Percentiles rank a stretch among this genome's conserved stretches.
Evolutionary conservation across 2,797 vertebrate genomes (phyloP).

Genomic region (Pangasius larnaudii): DNA sequence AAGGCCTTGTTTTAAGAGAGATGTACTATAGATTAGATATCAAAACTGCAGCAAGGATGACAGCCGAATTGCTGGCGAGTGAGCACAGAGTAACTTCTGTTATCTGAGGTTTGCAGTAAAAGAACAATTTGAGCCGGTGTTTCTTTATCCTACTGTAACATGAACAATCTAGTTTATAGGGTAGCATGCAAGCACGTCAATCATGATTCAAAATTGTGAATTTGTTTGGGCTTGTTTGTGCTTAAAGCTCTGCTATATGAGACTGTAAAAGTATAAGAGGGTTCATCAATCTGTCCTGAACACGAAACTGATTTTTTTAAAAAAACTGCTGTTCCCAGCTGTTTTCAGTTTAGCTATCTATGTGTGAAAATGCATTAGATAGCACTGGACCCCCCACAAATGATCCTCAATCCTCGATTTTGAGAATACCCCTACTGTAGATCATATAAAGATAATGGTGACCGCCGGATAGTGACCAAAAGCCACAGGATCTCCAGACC

Average conservation of each 20-base stretch:
- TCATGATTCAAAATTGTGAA: conserved; percentile 25
- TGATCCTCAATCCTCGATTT: not conserved
- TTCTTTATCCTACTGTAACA: conserved; percentile 42
- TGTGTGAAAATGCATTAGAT: conserved; percentile 52
- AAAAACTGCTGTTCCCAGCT: conserved; percentile 14
- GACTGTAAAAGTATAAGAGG: not conserved
- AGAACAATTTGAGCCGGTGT: conserved; percentile 51
- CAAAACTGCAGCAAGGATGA: conserved; percentile 53
- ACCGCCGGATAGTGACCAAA: conserved; percentile 16
- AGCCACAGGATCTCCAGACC: conserved; percentile 2
- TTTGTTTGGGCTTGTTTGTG: conserved; percentile 39
- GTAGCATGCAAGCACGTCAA: conserved; percentile 40
- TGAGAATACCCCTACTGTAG: not conserved
- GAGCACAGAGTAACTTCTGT: conserved; percentile 21
- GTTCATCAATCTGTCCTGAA: conserved; percentile 9
- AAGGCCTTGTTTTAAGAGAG: conserved; percentile 47
- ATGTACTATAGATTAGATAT: conserved; percentile 47
- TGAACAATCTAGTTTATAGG: conserved; percentile 45
- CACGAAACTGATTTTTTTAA: conserved; percentile 41
- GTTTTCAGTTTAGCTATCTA: conserved; percentile 40
- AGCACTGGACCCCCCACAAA: conserved; percentile 42
- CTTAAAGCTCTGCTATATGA: conserved; percentile 25
- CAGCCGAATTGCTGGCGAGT: conserved; percentile 38
- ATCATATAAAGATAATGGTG: not conserved
- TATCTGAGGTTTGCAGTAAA: conserved; percentile 48